phyloP scores from a whole-genome alignment of 92 coral and sea anemone species.

The Epizoanthus fatuus region DNA sequence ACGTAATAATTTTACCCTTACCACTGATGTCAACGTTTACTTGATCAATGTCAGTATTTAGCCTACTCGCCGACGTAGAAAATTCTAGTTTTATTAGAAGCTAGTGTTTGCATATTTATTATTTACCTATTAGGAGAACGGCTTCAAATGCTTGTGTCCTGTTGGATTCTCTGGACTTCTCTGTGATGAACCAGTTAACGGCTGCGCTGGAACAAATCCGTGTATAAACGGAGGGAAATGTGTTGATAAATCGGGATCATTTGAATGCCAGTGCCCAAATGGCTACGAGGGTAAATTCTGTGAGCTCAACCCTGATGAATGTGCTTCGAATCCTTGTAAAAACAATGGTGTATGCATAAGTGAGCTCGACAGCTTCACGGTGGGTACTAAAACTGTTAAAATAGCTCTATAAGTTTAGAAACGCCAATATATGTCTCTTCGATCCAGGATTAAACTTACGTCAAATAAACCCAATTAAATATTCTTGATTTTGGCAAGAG shows the following conservation, averaged over 20 bases:
- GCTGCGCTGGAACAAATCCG: conserved; percentile 69
- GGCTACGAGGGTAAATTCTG: conserved; percentile 83
- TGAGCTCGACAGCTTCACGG: conserved; percentile 48
- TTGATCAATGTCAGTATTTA: background rate
- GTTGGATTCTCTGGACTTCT: conserved; percentile 75
- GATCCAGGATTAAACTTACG: no score
- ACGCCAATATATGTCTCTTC: no score
- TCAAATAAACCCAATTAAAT: no score
- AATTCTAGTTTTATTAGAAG: background rate
- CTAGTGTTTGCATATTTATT: background rate
- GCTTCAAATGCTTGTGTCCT: conserved; percentile 79
- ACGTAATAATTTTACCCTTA: no score
- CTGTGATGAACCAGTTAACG: conserved; percentile 82
- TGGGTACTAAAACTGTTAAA: conserved; percentile 5
- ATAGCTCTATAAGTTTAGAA: no score
- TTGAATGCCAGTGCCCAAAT: conserved; percentile 75
- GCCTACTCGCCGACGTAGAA: background rate
- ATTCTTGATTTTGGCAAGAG: no score
- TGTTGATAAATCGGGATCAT: conserved; percentile 77
- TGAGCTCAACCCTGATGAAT: conserved; percentile 71
- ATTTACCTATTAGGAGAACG: conserved; percentile 48
- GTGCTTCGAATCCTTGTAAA: conserved; percentile 73
- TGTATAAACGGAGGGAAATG: conserved; percentile 82
- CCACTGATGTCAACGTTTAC: no score
- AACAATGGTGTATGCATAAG: conserved; percentile 74